Evolutionary conservation across 2,797 vertebrate species (phyloP), one percentile per base, ranked within the genome.

Genomic region (Leucoraja ocellata): DNA sequence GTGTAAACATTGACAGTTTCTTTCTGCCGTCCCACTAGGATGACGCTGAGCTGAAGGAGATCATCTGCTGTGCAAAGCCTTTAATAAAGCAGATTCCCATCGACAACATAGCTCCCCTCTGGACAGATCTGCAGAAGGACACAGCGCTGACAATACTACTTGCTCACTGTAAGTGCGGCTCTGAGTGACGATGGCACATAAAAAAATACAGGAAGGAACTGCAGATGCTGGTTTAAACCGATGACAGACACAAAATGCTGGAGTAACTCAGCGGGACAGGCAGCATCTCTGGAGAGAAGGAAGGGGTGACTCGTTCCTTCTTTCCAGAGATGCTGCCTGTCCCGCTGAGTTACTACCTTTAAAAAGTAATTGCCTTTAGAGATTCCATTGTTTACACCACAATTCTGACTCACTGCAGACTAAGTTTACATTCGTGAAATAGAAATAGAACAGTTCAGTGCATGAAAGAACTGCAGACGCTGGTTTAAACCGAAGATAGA

Each of bases 111-210:
- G 90, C 90, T 25, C 68, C 90, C 54, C 68, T 76, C 0, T 92
- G 90, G 90, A 92, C 39, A n/a, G 90, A 92, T 10, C 90, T 92
- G 0, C 90, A 92, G 23, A 92, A 23, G 90, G 76, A 92, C 90
- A 74, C 90, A 16, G 90, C 90, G 8, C 71, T 92, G 1, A 74
- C 71, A 6, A 92, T 92, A 54, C 90, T 92, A 23, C 71, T 92
- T 32, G 90, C 90, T 25, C 90, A 92, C 36, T 92, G 90, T 92
- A 74, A 92, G 90, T 74, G 39, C 8, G 0, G 8, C 39, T 74
- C 90, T 91, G 13, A 9, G 21, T 36, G n/a, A 21, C 6, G 1
- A 11, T 32, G 14, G 1, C 46, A 46, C 46, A 46, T 54, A 54
- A 54, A 54, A 4, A 54, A 54, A 54, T 54, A 54, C 46, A 54